Base-by-base conservation (phyloP, 2,113 vertebrate species). In the Nicator chloris region DNA sequence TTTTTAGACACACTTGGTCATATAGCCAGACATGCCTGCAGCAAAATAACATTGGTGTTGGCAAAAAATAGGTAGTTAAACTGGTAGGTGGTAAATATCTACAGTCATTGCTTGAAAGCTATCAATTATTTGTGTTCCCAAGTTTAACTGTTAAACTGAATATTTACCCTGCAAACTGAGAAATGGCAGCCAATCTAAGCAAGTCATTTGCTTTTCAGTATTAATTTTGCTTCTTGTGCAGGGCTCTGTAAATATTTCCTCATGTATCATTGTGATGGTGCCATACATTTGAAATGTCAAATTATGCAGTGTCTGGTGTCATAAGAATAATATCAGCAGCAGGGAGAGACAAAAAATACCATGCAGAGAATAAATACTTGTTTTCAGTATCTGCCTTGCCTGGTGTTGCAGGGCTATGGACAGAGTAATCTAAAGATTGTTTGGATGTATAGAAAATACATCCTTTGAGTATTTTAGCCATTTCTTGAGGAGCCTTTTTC, bases 241-340 rank as follows among this genome's bases (percentile, higher is more conserved):
- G 88, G 44, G 42, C 31, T 93, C 44, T 93, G 82, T 73, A 93
- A 97, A 90, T 93, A 63, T 90, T 94, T 88, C 85, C 80, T 92
- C 92, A 68, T 92, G 81, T 44, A 88, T 95, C 95, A 93, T 75
- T 94, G 82, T 94, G 94, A 96, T 0, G 1, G 69, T 93, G 76
- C 85, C 85, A 92, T 92, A 68, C 76, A 81, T 95, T 90, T 95
- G 76, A 93, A 95, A 90, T 96, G 88, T 94, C 88, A 86, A 78
- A 86, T 93, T 88, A 92, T 94, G 76, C 85, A 64, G 76, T 73
- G 56, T 75, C 76, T 93, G 37, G 59, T 95, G 82, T 95, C 85
- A 53, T 66, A 94, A 85, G 79, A 93, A 61, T 91, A 90, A 65
- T 63, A 37, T 28, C 63, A 73, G 31, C 68, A 94, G 51, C 39